Evolutionary conservation across 1,140 invertebrate species (phyloP), one percentile per base, ranked within the genome.

Genomic region (Centruroides sculpturatus): DNA sequence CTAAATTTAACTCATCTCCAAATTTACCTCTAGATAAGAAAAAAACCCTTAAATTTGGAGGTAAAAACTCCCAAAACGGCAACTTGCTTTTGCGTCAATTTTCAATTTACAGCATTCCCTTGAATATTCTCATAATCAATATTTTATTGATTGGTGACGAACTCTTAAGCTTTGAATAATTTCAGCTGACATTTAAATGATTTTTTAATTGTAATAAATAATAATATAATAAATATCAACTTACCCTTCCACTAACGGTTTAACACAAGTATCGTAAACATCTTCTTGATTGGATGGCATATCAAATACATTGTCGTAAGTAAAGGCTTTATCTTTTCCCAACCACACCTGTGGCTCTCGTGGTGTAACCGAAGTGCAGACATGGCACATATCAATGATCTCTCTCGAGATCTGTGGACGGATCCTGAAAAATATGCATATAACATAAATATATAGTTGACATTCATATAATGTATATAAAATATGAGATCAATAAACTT

Each of bases 271-370:
- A n/a, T 85, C 80, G 71, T 96, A 98, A 35, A 98, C 77, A 13
- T 81, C 77, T 66, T 85, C 72, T 79, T 90, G 83, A n/a, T 67
- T 64, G n/a, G 80, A 77, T 57, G 77, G 78, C 50, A 73, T 71
- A 71, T 94, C 89, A 72, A 96, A 94, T 5, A 98, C 92, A 77
- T 88, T 86, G 76, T 99, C 93, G 74, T 95, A 99, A 6, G 96
- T 98, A 77, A 98, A 99, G 47, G 87, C 85, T 71, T 94, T 89
- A 73, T 98, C 93, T 13, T 86, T 85, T 54, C 93, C 94, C 7
- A 99, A 78, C 62, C 90, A 86, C 3, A 98, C 84, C 72, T 98
- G 91, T 0, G 92, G 88, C 66, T 93, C 89, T 1, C 83, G 85
- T 3, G 85, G 81, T 10, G 90, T 85, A 6, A 95, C 90, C 55